Conservation (phyloP, 2,113 vertebrate species). For the Suricata suricatta region DNA sequence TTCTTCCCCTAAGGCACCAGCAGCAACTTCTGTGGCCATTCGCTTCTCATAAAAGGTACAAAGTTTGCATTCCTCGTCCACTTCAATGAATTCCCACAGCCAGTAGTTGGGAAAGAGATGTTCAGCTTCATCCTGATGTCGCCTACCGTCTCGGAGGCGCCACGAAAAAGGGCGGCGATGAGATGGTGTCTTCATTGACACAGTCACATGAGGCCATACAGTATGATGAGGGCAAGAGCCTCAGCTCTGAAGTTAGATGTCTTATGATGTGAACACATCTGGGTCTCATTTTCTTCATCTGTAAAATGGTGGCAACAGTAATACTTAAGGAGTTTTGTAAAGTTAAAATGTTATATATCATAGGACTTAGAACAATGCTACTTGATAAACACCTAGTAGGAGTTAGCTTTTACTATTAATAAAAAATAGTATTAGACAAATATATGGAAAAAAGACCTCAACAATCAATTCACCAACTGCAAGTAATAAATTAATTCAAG, state of each 20-base stretch:
- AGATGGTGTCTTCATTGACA: not conserved
- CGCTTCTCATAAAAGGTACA: too few relatives aligned
- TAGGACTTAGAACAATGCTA: not conserved
- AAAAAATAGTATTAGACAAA: not conserved
- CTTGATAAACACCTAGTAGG: not conserved
- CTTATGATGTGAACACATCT: too few relatives aligned
- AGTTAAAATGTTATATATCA: not conserved
- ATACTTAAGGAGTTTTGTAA: not conserved
- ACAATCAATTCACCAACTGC: not conserved
- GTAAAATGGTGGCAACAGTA: not conserved
- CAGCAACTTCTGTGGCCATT: too few relatives aligned
- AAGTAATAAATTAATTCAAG: not conserved
- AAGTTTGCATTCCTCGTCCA: too few relatives aligned
- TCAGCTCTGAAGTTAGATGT: not conserved
- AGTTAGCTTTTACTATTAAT: not conserved
- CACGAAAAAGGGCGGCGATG: not conserved
- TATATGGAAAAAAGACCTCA: not conserved
- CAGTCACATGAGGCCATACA: not conserved
- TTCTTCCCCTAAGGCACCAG: too few relatives aligned
- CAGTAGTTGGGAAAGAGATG: too few relatives aligned
- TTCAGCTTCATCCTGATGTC: too few relatives aligned
- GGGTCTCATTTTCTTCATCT: not conserved
- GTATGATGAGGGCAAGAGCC: not conserved
- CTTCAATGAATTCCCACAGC: too few relatives aligned
- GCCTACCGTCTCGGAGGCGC: too few relatives aligned